A percentile compares a stretch with the other conserved stretches of the same genome.
Conservation (phyloP, 2,797 vertebrate species). For the Discoglossus pictus region DNA sequence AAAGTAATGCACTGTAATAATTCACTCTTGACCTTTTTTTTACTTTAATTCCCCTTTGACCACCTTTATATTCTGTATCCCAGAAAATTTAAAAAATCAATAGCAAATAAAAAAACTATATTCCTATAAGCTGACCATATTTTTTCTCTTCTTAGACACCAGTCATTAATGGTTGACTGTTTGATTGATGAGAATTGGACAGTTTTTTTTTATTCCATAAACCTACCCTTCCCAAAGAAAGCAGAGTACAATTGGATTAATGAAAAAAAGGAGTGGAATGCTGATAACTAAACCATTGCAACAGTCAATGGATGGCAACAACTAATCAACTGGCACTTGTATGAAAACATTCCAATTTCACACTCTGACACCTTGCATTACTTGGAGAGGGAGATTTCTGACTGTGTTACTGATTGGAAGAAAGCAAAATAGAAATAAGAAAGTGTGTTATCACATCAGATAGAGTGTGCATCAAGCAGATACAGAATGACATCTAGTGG, state of each 20-base stretch:
- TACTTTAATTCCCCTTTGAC: background rate
- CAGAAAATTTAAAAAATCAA: too few relatives aligned
- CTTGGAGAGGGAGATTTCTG: constrained; percentile 34
- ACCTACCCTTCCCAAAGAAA: constrained; percentile 1
- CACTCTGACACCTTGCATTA: constrained; percentile 38
- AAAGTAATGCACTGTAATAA: too few relatives aligned
- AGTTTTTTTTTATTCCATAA: background rate
- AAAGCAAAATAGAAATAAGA: constrained; percentile 15
- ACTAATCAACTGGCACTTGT: constrained; percentile 40
- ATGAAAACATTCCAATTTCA: constrained; percentile 45
- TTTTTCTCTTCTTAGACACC: too few relatives aligned
- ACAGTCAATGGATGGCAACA: constrained; percentile 35
- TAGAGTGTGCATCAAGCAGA: constrained; percentile 20
- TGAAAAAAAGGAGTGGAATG: constrained; percentile 8
- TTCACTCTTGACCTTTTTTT: too few relatives aligned
- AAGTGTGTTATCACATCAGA: constrained; percentile 10
- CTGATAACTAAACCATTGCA: constrained; percentile 11
- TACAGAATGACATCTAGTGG: constrained; percentile 47
- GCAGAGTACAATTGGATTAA: constrained; percentile 8
- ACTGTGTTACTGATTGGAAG: constrained; percentile 39
- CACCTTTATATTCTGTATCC: too few relatives aligned
- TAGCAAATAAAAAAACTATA: too few relatives aligned
- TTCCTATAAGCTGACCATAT: too few relatives aligned
- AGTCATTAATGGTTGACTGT: too few relatives aligned
- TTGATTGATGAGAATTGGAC: background rate